Conservation (phyloP, 2,113 vertebrate species). For the Myrmecobius fasciatus region DNA sequence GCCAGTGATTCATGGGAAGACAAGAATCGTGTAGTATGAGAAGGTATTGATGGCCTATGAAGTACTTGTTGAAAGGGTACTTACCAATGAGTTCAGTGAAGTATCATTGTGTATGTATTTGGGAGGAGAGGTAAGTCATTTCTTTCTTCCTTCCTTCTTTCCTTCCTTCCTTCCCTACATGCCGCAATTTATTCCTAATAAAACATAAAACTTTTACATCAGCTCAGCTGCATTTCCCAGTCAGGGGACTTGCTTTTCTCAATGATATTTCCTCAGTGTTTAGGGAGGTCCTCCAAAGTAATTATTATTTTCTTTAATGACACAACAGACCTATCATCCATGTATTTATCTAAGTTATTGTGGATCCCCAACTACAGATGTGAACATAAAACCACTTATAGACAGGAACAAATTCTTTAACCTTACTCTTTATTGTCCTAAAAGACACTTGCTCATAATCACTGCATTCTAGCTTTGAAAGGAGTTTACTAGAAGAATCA, state of each 20-base stretch:
- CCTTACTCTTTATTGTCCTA: background rate
- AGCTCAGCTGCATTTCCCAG: background rate
- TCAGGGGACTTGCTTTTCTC: background rate
- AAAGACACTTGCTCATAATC: slow-evolving; percentile 18
- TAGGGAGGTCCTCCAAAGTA: background rate
- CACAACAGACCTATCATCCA: background rate
- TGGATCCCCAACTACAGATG: slow-evolving; percentile 1
- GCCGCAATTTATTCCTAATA: background rate
- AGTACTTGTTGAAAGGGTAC: background rate
- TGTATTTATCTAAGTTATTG: slow-evolving; percentile 34
- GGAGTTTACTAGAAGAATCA: background rate
- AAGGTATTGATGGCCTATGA: background rate
- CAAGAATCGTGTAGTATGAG: background rate
- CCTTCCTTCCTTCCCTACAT: background rate
- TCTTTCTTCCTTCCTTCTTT: no score
- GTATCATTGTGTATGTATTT: background rate
- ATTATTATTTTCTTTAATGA: background rate
- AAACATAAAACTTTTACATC: slow-evolving; percentile 18
- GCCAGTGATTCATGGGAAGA: background rate
- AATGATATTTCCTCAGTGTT: slow-evolving; percentile 15
- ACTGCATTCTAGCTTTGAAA: background rate
- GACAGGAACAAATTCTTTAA: background rate
- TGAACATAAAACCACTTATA: background rate
- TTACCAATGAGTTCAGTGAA: background rate
- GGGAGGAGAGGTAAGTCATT: background rate